Base-by-base conservation (phyloP, 2,888 invertebrate species). In the Eristalis tenax region DNA sequence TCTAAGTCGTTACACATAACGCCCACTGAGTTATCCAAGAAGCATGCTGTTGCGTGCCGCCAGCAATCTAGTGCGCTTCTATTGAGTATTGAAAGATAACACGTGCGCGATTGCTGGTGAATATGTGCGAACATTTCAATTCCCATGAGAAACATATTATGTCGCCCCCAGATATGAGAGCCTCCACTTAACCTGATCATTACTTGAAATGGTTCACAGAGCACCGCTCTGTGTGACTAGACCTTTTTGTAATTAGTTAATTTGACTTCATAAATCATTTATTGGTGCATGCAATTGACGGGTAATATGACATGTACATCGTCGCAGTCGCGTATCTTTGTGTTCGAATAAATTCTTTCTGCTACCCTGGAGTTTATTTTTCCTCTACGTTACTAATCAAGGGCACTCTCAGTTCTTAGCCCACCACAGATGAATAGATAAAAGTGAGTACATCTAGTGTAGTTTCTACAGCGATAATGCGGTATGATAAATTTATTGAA, bases 21-120 rank as follows among this genome's bases (percentile, higher is more conserved):
- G 50, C 64, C 64, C 64, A 38, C 18, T 43, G 65, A 59, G 40
- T 32, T 66, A 66, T 68, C 35, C 26, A 66, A 74, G 18, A 18
- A 50, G 18, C 80, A 74, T 50, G 74, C 68, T 50, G 59, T 80
- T 73, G 80, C 80, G 74, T 80, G 80, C 38, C 56, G 15, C 18
- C 15, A 38, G 22, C 35, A 68, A 74, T 80, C 61, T 63, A 50
- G 68, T 63, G 57, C 11, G 50, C 50, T 4, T 28, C 50, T 35
- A 23, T 13, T 50, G 61, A 26, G 26, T 22, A 40, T 43, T 32
- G 64, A 59, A 71, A 66, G 65, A 79, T 66, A 79, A 73, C 32
- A 63, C 50, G 50, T 50, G 18, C 50, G 18, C 18, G 50, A 50
- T 50, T 18, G n/a, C 18, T 18, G 50, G 4, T 50, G 50, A 50